Percentiles rank a stretch among this genome's conserved stretches.
These are phyloP conservation scores for Drosophila hawaiiensis DNA, from an alignment of 2,888 invertebrate genomes.

Conservation along the genomic window DNA sequence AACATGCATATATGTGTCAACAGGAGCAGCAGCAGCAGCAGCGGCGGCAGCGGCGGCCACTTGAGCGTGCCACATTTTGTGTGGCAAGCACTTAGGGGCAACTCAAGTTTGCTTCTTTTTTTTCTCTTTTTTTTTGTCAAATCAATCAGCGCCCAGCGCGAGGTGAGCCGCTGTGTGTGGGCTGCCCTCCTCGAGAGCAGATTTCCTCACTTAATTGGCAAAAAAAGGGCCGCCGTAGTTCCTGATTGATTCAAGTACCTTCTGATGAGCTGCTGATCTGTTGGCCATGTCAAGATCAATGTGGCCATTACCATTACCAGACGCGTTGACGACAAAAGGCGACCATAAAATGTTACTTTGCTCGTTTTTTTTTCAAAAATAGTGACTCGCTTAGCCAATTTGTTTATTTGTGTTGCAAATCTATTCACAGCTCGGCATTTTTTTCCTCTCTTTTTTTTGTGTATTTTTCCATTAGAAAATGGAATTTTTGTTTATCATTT, in stretches of 20 bases:
- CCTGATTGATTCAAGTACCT: slow-evolving; percentile 63
- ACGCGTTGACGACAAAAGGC: slow-evolving; percentile 44
- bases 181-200: slow-evolving; percentile 51
- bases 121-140: slow-evolving; percentile 50
- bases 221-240: slow-evolving; percentile 18
- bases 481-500: slow-evolving; percentile 50
- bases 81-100: slow-evolving; percentile 61
- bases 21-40: slow-evolving; percentile 26
- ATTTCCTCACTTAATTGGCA: slow-evolving; percentile 73
- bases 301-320: slow-evolving; percentile 41
- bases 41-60: slow-evolving; percentile 45
- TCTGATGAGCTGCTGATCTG: slow-evolving; percentile 1
- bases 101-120: slow-evolving; percentile 51
- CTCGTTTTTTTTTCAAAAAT: neutral
- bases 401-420: slow-evolving; percentile 77
- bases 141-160: slow-evolving; percentile 62
- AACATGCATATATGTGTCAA: slow-evolving; percentile 66
- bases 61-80: slow-evolving; percentile 60
- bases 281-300: slow-evolving; percentile 25
- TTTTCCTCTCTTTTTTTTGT: slow-evolving; percentile 25
- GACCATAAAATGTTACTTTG: slow-evolving; percentile 23
- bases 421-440: slow-evolving; percentile 66
- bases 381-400: slow-evolving; percentile 15
- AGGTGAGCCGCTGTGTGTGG: slow-evolving; percentile 49
- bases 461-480: slow-evolving; percentile 68